Evolutionary conservation across 2,797 vertebrate genomes (phyloP).

Genomic region (Myripristis jacobus): DNA sequence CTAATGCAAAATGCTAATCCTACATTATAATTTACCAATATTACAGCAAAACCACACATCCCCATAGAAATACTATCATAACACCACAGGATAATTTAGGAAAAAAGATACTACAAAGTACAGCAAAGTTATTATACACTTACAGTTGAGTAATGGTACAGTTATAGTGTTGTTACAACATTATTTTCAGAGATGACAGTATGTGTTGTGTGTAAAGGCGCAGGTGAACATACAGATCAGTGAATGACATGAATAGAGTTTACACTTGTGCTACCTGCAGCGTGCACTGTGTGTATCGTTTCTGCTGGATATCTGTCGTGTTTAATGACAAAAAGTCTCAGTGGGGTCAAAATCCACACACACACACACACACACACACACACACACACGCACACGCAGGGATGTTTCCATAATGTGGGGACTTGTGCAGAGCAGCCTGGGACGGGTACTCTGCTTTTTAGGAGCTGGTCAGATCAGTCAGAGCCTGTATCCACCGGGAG

Average conservation of each 20-base stretch:
- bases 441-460: not conserved
- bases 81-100: not conserved
- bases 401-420: slow-evolving; percentile 2
- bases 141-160: too few species aligned
- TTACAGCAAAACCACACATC: slow-evolving; percentile 37
- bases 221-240: not conserved
- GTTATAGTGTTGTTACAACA: too few species aligned
- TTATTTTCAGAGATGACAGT: not conserved
- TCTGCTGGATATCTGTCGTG: too few species aligned
- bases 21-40: slow-evolving; percentile 26
- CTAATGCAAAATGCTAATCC: too few species aligned
- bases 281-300: too few species aligned
- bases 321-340: not conserved
- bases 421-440: not conserved
- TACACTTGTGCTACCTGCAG: not conserved
- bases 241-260: not conserved
- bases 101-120: not conserved
- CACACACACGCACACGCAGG: too few species aligned
- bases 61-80: slow-evolving; percentile 8
- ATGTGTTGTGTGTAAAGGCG: not conserved
- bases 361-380: too few species aligned
- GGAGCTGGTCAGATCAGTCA: not conserved
- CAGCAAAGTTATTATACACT: not conserved
- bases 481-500: not conserved
- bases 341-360: not conserved